Evolutionary conservation across 2,888 invertebrate species (phyloP).

Genomic region (Leucophora obtusa): DNA sequence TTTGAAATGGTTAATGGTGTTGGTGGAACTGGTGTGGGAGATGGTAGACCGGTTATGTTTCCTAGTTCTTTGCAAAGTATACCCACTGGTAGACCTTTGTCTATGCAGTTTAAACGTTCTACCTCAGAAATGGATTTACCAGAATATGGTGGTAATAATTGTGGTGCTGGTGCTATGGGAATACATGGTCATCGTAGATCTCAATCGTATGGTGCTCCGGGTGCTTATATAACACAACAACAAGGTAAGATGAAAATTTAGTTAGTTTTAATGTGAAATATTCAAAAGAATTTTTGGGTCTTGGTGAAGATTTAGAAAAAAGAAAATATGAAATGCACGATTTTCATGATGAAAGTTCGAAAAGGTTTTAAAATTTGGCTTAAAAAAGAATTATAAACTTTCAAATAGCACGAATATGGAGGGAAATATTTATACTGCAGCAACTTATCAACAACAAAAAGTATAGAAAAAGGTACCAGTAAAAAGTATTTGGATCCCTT

Average conservation of each 20-base stretch:
- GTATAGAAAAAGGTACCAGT: too few species aligned
- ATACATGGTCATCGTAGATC: slow-evolving; percentile 74
- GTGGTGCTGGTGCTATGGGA: slow-evolving; percentile 26
- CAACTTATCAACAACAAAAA: too few species aligned
- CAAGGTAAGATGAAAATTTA: slow-evolving; percentile 51
- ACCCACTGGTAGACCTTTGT: slow-evolving; percentile 68
- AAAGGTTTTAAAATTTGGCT: too few species aligned
- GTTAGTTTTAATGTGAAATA: too few species aligned
- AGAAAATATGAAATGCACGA: too few species aligned
- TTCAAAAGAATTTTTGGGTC: too few species aligned
- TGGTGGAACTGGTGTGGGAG: not conserved
- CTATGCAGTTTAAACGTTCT: slow-evolving; percentile 75
- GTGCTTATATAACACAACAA: slow-evolving; percentile 69
- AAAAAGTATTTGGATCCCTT: too few species aligned
- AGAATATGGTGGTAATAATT: slow-evolving; percentile 65
- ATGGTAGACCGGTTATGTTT: slow-evolving; percentile 62
- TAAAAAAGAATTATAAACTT: too few species aligned
- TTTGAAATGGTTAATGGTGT: slow-evolving; percentile 50
- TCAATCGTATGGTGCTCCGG: slow-evolving; percentile 76
- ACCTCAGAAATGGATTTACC: slow-evolving; percentile 76
- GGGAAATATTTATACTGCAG: too few species aligned
- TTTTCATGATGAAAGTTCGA: too few species aligned
- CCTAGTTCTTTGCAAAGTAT: slow-evolving; percentile 63
- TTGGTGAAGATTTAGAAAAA: too few species aligned
- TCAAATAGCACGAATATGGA: too few species aligned